Conservation (phyloP, 2,797 vertebrate species). For the Sebastes alutus region DNA sequence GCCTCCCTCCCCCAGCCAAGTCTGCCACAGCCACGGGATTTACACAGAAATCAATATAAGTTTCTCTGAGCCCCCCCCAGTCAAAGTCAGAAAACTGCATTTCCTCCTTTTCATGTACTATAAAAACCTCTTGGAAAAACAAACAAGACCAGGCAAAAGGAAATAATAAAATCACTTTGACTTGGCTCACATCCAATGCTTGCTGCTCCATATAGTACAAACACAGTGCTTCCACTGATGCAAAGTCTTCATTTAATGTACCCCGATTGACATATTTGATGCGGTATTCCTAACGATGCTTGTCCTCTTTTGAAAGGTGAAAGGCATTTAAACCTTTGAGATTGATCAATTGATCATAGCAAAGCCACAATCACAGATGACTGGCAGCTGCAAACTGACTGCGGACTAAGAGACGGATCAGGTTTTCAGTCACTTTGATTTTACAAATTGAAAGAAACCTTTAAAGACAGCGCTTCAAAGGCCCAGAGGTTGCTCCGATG, state of each 20-base stretch:
- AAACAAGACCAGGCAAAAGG: conserved; percentile 41
- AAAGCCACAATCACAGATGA: conserved; percentile 63
- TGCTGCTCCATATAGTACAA: background rate
- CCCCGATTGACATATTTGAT: conserved; percentile 15
- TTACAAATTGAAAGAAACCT: conserved; percentile 76
- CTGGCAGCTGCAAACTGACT: conserved; percentile 71
- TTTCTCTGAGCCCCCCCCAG: conserved; percentile 51
- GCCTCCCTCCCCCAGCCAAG: conserved; percentile 43
- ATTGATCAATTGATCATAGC: conserved; percentile 65
- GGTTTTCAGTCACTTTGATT: conserved; percentile 75
- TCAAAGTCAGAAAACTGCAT: conserved; percentile 72
- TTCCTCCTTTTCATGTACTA: conserved; percentile 47
- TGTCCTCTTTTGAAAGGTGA: conserved; percentile 46
- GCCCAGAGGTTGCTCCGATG: conserved; percentile 44
- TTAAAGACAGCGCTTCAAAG: conserved; percentile 73
- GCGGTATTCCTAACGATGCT: conserved; percentile 14
- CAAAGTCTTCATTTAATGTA: conserved; percentile 14
- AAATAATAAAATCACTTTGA: conserved; percentile 46
- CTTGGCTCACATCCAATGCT: conserved; percentile 9
- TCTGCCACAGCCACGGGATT: conserved; percentile 62
- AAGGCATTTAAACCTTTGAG: conserved; percentile 59
- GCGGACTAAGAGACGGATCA: conserved; percentile 53
- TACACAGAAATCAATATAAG: conserved; percentile 77
- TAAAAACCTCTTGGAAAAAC: conserved; percentile 52
- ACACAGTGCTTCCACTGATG: background rate